Conservation (phyloP, 2,888 invertebrate species). For the Xanthia icteritia region DNA sequence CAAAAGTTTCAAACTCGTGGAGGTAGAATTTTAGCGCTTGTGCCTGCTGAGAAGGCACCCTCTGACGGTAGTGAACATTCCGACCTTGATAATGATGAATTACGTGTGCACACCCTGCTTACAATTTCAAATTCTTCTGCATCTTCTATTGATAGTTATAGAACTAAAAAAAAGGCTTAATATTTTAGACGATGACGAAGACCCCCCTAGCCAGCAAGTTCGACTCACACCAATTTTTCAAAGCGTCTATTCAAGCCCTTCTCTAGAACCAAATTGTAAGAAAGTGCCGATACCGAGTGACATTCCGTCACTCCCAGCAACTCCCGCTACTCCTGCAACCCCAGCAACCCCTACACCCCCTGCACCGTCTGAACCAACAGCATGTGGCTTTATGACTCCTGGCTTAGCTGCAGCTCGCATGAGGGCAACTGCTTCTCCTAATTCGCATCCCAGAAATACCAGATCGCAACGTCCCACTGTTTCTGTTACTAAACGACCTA, state of each 20-base stretch:
- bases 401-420: background rate
- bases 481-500: background rate
- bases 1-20: too few species aligned
- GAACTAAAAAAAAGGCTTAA: too few species aligned
- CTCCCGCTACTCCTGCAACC: background rate
- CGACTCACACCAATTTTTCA: slow-evolving; percentile 5
- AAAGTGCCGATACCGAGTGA: slow-evolving; percentile 3
- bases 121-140: too few species aligned
- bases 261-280: too few species aligned
- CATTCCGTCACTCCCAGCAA: slow-evolving; percentile 7
- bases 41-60: too few species aligned
- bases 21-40: too few species aligned
- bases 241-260: background rate
- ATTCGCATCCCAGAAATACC: background rate
- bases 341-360: background rate
- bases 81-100: too few species aligned
- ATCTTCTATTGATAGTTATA: too few species aligned
- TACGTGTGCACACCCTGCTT: too few species aligned
- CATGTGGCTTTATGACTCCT: too few species aligned
- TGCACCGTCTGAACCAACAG: background rate
- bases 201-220: background rate
- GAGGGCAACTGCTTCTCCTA: background rate
- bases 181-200: too few species aligned
- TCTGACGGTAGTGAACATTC: too few species aligned
- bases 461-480: background rate